Evolutionary conservation across 1,140 invertebrate genomes (phyloP), one percentile per base, ranked within the genome.

Genomic region (Trigoniulus corallinus): DNA sequence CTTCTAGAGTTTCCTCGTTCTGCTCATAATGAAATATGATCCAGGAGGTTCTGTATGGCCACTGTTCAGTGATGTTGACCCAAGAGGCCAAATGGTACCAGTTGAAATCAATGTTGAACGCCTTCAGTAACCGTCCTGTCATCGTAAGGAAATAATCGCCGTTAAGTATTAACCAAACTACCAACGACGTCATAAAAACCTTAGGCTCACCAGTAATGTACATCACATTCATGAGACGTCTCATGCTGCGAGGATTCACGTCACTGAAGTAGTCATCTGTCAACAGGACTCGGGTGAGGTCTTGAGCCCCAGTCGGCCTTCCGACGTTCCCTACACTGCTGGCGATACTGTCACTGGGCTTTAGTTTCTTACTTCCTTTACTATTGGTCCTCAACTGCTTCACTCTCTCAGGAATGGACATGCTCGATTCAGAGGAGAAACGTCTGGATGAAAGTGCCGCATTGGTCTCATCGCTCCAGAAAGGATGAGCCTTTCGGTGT

Each of bases 1-100:
- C 88, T 48, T 95, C 89, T 13, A 91, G 73, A 49, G 74, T 77
- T 37, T 92, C 84, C 62, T 94, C 89, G 59, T 78, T 80, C 49
- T 83, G 78, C 65, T 96, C 92, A 63, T 86, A 89, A 66, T 92
- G 82, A 55, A 94, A 76, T 50, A 96, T 94, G 55, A 98, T 84
- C 91, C 93, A 98, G 15, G 91, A 95, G 12, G 91, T 88, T 50
- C 92, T 73, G 65, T 93, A 91, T 0, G 94, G 93, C 94, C 94
- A 98, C 66, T 98, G 94, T 66, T 98, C 95, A 0, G 92, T 95
- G 27, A 98, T 81, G 66, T 98, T 98, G 44, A 97, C 85, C 93
- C 93, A 98, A 47, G 85, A 88, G 47, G 89, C 88, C 54, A 97
- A 71, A 57, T 92, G 83, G 67, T 95, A 91, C 94, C 94, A 98